Percentiles rank a stretch among this genome's conserved stretches.
These are phyloP conservation scores for Prosapia bicincta DNA, from an alignment of 2,888 invertebrate species.

Conservation along the genomic window DNA sequence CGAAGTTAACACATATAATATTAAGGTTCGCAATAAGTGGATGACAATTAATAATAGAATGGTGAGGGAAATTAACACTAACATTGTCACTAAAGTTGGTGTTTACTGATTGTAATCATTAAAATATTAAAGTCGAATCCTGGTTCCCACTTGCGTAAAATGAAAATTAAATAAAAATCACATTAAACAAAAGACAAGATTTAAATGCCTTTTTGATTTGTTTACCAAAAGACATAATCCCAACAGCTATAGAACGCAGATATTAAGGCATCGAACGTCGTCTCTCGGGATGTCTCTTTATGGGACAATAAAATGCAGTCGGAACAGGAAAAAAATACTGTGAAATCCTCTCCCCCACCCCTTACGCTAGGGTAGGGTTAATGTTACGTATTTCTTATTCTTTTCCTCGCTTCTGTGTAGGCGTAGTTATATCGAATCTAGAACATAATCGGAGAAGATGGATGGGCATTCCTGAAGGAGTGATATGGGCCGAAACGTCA, in stretches of 20 bases:
- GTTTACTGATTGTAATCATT: too few relatives aligned
- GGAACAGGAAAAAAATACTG: neutral
- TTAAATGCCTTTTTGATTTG: neutral
- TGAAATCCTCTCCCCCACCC: neutral
- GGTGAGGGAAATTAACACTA: too few relatives aligned
- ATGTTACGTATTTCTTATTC: conserved; percentile 2
- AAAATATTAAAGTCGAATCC: too few relatives aligned
- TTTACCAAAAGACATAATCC: neutral
- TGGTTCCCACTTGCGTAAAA: too few relatives aligned
- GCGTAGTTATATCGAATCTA: conserved; percentile 2
- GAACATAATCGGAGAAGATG: neutral
- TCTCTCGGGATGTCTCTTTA: neutral
- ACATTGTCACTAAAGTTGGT: too few relatives aligned
- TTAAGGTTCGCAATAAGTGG: too few relatives aligned
- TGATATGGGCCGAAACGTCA: neutral
- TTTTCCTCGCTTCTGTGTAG: neutral
- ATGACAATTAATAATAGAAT: too few relatives aligned
- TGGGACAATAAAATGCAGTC: neutral
- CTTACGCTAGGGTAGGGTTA: neutral
- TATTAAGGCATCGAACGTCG: neutral
- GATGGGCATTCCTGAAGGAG: neutral
- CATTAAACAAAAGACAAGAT: neutral
- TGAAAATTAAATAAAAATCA: neutral
- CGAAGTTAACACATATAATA: too few relatives aligned
- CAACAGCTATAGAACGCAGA: neutral